Conservation (phyloP, 1,140 invertebrate species). For the Melipona quadrifasciata region DNA sequence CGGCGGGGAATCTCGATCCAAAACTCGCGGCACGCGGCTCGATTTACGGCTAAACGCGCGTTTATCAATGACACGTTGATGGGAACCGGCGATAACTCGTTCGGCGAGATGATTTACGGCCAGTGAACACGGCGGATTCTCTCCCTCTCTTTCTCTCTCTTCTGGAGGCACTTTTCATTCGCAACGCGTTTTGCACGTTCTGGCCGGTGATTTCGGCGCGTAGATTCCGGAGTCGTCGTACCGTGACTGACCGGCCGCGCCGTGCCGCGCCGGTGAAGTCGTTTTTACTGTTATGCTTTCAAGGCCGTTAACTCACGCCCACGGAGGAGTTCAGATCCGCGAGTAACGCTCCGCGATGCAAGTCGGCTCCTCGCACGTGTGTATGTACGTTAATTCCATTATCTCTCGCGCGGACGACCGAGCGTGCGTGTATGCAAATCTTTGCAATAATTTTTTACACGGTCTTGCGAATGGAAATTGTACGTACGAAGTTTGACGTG, state of each 20-base stretch:
- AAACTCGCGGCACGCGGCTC: constrained; percentile 17
- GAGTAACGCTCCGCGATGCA: background rate
- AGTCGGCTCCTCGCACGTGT: no score
- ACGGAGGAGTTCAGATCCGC: background rate
- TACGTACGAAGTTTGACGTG: background rate
- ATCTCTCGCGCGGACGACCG: background rate
- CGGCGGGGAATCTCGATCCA: background rate
- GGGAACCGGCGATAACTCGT: background rate
- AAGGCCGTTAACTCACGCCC: constrained; percentile 44
- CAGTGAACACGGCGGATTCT: background rate
- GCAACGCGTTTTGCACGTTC: constrained; percentile 21
- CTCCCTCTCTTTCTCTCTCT: no score
- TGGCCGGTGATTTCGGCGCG: constrained; percentile 14
- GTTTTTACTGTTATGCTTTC: constrained; percentile 59
- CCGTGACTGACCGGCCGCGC: constrained; percentile 32
- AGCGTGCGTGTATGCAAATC: background rate
- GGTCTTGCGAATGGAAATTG: background rate
- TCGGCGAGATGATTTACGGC: constrained; percentile 12
- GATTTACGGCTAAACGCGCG: constrained; percentile 32
- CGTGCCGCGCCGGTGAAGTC: constrained; percentile 31
- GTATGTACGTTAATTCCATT: background rate
- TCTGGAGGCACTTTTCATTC: constrained; percentile 24
- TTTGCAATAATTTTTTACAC: background rate
- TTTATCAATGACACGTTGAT: constrained; percentile 28
- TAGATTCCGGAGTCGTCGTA: constrained; percentile 47